phyloP scores from a whole-genome alignment of 2,113 vertebrate species.

The Isurus oxyrinchus region DNA sequence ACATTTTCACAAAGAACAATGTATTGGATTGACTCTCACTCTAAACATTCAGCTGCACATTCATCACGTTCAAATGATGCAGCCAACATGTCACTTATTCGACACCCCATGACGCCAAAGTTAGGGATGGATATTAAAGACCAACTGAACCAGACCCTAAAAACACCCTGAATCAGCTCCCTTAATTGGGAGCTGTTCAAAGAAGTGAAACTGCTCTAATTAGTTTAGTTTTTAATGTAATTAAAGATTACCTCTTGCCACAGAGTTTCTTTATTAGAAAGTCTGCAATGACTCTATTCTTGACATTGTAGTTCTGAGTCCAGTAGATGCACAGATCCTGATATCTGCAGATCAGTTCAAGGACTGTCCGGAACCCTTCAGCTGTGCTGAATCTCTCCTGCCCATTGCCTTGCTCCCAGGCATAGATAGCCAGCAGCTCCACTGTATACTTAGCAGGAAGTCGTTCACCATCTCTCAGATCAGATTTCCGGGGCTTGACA shows the following conservation, averaged over 20 bases:
- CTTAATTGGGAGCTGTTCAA: too few relatives aligned
- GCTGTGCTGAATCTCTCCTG: conserved; percentile 39
- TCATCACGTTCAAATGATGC: neutral
- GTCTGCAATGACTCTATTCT: neutral
- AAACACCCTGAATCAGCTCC: too few relatives aligned
- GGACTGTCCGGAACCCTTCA: conserved; percentile 45
- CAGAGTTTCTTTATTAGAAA: conserved; percentile 48
- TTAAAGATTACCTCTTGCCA: conserved; percentile 38
- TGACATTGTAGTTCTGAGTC: conserved; percentile 41
- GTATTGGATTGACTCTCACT: neutral
- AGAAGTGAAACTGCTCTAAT: neutral
- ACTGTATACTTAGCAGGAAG: conserved; percentile 57
- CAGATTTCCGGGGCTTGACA: conserved; percentile 20
- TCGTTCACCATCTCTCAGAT: neutral
- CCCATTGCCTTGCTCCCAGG: neutral
- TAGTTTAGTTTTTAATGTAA: neutral
- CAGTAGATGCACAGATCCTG: conserved; percentile 46
- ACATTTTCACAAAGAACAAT: neutral
- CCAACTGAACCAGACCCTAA: neutral
- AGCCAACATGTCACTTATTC: neutral
- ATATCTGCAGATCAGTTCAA: conserved; percentile 43
- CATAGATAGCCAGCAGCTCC: conserved; percentile 56
- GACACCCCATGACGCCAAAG: neutral
- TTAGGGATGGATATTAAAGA: neutral
- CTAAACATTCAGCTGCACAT: neutral